Percentiles rank a stretch among this genome's conserved stretches.
Conservation (phyloP, 1,140 invertebrate genomes). For the Ips nitidus region DNA sequence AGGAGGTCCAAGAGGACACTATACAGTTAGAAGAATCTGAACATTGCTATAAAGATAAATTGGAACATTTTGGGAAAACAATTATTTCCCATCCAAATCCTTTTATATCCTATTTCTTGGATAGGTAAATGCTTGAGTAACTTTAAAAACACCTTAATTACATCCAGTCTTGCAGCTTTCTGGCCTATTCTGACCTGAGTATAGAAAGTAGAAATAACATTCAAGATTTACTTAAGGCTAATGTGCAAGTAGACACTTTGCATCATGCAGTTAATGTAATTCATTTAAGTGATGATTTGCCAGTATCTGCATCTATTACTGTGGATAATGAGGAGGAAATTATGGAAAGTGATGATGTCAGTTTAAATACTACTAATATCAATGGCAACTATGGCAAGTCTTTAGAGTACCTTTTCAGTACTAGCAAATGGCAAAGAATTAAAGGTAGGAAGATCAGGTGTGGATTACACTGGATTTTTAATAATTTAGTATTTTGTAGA, state of each 20-base stretch:
- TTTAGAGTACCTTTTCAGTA: neutral
- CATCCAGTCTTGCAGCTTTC: neutral
- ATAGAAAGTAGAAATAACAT: neutral
- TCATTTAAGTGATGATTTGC: neutral
- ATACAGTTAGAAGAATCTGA: neutral
- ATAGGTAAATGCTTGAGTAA: neutral
- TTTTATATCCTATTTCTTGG: neutral
- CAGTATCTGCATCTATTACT: neutral
- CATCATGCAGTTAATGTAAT: neutral
- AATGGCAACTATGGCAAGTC: neutral
- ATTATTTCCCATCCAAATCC: neutral
- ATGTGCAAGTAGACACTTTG: neutral
- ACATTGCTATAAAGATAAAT: neutral
- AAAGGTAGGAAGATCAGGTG: neutral
- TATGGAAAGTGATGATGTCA: constrained; percentile 5
- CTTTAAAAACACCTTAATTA: neutral
- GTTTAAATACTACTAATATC: neutral
- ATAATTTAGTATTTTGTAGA: constrained; percentile 32
- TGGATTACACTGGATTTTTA: constrained; percentile 4
- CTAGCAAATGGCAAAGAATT: constrained; percentile 1
- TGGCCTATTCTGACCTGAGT: neutral
- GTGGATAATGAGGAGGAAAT: neutral
- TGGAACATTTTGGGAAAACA: neutral
- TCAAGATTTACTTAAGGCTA: neutral
- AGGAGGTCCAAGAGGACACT: too few relatives aligned